Evolutionary conservation across 23 tunicate genomes (phyloP).

Genomic region (Trididemnum clinides): DNA sequence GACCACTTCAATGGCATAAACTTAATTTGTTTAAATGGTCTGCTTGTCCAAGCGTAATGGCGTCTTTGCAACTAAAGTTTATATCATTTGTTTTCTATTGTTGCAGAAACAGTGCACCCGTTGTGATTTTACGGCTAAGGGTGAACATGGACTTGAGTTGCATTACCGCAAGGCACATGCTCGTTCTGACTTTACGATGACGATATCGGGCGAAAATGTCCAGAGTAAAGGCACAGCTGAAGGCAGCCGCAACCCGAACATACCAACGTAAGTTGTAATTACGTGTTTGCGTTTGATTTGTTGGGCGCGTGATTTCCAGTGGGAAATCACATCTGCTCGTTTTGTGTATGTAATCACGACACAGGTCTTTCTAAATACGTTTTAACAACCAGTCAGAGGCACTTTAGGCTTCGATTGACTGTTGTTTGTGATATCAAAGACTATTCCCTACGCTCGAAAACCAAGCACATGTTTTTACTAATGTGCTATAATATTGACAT

Average conservation of each 20-base stretch:
- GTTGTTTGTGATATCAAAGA: no score
- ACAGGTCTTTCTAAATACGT: no score
- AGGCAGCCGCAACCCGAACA: slow-evolving; percentile 30
- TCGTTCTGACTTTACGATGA: slow-evolving; percentile 3
- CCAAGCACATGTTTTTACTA: no score
- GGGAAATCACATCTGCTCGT: slow-evolving; percentile 18
- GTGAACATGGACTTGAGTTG: slow-evolving; percentile 78
- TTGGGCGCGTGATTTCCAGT: not conserved
- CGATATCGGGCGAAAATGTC: slow-evolving; percentile 33
- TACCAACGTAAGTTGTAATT: slow-evolving; percentile 43
- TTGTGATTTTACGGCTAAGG: slow-evolving; percentile 81
- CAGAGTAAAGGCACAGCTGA: slow-evolving; percentile 7
- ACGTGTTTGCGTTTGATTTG: slow-evolving; percentile 3
- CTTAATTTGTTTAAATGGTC: not conserved
- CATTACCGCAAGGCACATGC: slow-evolving; percentile 77
- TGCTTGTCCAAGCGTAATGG: no score
- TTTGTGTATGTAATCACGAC: no score
- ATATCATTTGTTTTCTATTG: no score
- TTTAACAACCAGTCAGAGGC: no score
- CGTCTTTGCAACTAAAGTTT: no score
- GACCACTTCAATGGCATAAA: no score
- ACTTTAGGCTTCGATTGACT: no score
- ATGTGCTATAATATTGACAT: no score
- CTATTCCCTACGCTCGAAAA: no score
- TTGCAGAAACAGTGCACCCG: slow-evolving; percentile 69